These are phyloP conservation scores for Lasius platythorax DNA, from an alignment of 2,888 invertebrate genomes.

Conservation along the genomic window DNA sequence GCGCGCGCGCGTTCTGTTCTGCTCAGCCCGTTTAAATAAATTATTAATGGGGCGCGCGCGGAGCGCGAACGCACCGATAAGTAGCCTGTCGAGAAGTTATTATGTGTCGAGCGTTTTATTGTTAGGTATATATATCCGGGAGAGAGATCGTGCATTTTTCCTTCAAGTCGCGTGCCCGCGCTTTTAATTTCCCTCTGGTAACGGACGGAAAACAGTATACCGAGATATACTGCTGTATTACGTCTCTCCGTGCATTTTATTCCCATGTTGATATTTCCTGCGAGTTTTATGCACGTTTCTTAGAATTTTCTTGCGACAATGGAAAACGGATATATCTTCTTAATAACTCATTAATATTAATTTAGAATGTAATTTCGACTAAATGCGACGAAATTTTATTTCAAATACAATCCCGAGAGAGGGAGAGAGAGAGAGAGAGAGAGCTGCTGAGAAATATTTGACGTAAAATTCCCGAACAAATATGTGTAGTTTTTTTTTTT, in stretches of 20 bases:
- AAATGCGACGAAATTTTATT: not conserved
- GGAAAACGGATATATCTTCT: not conserved
- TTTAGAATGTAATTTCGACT: constrained; percentile 10
- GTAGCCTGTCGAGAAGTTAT: constrained; percentile 27
- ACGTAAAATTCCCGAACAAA: not conserved
- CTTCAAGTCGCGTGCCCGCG: constrained; percentile 15
- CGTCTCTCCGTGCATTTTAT: constrained; percentile 38
- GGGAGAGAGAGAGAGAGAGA: not conserved
- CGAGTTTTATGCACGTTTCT: constrained; percentile 14
- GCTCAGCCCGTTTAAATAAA: constrained; percentile 39
- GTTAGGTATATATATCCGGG: constrained; percentile 19
- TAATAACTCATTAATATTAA: not conserved
- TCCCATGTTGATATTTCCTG: constrained; percentile 34
- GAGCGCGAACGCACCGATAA: not conserved
- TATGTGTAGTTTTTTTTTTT: not conserved
- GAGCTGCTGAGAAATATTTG: not conserved
- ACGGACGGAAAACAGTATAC: constrained; percentile 38
- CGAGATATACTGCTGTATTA: constrained; percentile 11
- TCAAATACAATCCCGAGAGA: too few species aligned
- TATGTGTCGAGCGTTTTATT: constrained; percentile 25
- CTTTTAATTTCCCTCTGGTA: constrained; percentile 39
- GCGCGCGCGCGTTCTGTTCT: constrained; percentile 20
- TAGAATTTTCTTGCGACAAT: constrained; percentile 1
- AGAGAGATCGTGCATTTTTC: constrained; percentile 1
- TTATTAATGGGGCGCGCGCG: constrained; percentile 37